Conservation (phyloP, 2,888 invertebrate species). For the Leucania comma region DNA sequence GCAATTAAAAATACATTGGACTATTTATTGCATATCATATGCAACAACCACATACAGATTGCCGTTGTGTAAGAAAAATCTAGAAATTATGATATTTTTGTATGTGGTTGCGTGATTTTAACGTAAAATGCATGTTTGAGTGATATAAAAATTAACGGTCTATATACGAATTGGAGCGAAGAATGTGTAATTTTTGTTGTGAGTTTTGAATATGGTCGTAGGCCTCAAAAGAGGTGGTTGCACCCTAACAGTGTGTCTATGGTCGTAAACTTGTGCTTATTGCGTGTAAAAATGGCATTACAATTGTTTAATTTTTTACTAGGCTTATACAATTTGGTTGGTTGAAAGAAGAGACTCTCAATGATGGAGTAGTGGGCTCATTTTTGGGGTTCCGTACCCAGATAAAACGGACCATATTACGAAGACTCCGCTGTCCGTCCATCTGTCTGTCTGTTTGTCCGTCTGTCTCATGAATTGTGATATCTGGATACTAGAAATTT, state of each 20-base stretch:
- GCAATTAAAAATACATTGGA: constrained; percentile 59
- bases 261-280: neutral
- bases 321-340: neutral
- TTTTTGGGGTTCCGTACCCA: too few relatives aligned
- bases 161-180: constrained; percentile 58
- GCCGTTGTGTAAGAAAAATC: constrained; percentile 47
- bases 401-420: too few relatives aligned
- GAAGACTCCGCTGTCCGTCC: too few relatives aligned
- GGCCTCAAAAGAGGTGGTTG: constrained; percentile 55
- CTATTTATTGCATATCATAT: constrained; percentile 51
- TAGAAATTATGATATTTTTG: constrained; percentile 39
- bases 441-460: too few relatives aligned
- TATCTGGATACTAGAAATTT: too few relatives aligned
- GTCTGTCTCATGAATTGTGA: too few relatives aligned
- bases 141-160: constrained; percentile 60
- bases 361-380: neutral
- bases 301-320: neutral
- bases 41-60: constrained; percentile 42
- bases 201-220: constrained; percentile 34
- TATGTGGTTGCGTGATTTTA: constrained; percentile 53
- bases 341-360: neutral
- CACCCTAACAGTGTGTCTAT: constrained; percentile 44
- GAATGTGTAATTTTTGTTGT: constrained; percentile 53
- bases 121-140: constrained; percentile 60
- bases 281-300: neutral